Percentiles rank a stretch among this genome's conserved stretches.
phyloP scores from a whole-genome alignment of 2,113 vertebrate genomes.

The Semicossyphus pulcher region DNA sequence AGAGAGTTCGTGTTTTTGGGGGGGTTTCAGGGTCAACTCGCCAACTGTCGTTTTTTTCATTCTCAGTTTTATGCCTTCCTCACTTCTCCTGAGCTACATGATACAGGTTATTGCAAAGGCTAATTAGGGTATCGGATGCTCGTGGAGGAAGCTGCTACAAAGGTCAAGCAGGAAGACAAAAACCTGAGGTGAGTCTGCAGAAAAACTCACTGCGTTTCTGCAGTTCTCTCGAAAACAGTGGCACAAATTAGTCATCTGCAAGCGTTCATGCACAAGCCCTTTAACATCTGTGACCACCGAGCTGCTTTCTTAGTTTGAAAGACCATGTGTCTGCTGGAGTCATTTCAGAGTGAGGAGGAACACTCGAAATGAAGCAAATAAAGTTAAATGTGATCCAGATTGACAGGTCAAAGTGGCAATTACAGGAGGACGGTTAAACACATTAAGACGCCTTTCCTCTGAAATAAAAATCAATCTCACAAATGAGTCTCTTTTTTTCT shows the following conservation, averaged over 20 bases:
- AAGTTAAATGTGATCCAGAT: slow-evolving; percentile 66
- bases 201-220: slow-evolving; percentile 26
- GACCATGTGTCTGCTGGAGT: slow-evolving; percentile 67
- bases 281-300: slow-evolving; percentile 76
- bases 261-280: slow-evolving; percentile 63
- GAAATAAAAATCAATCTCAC: slow-evolving; percentile 17
- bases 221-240: slow-evolving; percentile 49
- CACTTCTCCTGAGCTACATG: not conserved
- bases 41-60: not conserved
- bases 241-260: slow-evolving; percentile 75
- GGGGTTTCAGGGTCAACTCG: not conserved
- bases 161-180: slow-evolving; percentile 34
- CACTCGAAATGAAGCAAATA: slow-evolving; percentile 68
- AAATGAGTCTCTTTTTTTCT: not conserved
- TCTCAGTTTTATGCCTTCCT: not conserved
- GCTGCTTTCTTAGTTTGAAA: slow-evolving; percentile 63
- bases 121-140: slow-evolving; percentile 23
- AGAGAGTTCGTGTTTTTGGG: not conserved
- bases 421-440: slow-evolving; percentile 38
- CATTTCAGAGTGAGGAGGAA: slow-evolving; percentile 61
- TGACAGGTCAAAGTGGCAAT: slow-evolving; percentile 48
- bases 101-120: slow-evolving; percentile 14
- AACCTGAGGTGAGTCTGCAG: slow-evolving; percentile 31
- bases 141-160: slow-evolving; percentile 2
- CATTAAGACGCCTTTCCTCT: not conserved